phyloP scores from a whole-genome alignment of 1,140 invertebrate species.

The Neodiprion virginianus region DNA sequence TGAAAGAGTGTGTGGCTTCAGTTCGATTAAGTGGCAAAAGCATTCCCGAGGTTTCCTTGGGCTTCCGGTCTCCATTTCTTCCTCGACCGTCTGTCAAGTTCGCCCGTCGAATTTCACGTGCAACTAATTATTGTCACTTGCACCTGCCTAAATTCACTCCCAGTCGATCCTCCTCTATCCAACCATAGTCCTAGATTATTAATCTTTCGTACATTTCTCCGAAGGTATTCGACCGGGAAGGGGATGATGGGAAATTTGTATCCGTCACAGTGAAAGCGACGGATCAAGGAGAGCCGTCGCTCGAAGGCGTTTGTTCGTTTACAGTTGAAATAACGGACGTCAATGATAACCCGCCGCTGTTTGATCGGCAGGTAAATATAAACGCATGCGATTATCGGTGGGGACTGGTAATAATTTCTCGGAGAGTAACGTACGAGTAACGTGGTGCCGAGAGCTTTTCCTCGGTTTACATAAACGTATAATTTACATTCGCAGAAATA shows the following conservation, averaged over 20 bases:
- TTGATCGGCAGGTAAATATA: constrained; percentile 85
- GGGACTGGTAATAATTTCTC: constrained; percentile 1
- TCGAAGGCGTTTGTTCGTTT: constrained; percentile 95
- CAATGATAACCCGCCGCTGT: constrained; percentile 92
- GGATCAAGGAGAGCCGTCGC: constrained; percentile 93
- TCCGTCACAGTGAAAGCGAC: constrained; percentile 95
- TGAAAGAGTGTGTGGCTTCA: no score
- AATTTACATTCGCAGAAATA: constrained; percentile 78
- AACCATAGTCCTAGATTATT: no score
- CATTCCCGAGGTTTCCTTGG: no score
- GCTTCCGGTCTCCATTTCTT: constrained; percentile 12
- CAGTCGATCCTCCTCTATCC: no score
- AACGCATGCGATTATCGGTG: neutral
- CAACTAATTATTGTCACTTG: no score
- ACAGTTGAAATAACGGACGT: constrained; percentile 96
- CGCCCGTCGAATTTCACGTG: no score
- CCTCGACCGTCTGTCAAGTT: neutral
- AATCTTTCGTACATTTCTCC: neutral
- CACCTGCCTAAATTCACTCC: no score
- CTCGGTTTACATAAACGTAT: neutral
- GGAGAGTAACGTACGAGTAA: neutral
- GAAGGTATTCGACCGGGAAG: constrained; percentile 91
- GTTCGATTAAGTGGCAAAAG: no score
- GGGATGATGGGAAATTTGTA: constrained; percentile 94
- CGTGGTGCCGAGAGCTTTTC: neutral